Conservation (phyloP, 2,797 vertebrate genomes). For the Sebastes kiyomatsui region DNA sequence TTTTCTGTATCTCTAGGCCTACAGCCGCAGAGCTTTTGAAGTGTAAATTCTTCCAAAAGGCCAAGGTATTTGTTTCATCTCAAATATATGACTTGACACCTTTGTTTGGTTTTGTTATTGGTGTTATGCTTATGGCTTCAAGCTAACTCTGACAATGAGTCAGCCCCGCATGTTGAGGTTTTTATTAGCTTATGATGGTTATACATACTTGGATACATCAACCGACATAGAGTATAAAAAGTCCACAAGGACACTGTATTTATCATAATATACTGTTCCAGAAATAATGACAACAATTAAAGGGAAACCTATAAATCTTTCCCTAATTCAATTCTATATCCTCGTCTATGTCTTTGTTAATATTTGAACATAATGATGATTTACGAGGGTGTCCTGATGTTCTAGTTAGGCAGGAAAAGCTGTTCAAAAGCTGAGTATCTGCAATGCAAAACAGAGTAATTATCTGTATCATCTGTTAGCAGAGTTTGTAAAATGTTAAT, state of each 20-base stretch:
- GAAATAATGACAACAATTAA: not conserved
- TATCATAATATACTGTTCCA: not conserved
- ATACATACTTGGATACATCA: not conserved
- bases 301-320: not conserved
- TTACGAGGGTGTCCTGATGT: not conserved
- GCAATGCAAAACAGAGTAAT: not conserved
- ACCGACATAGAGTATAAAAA: not conserved
- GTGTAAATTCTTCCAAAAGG: conserved; percentile 99
- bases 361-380: not conserved
- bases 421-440: not conserved
- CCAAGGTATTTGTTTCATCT: conserved; percentile 90
- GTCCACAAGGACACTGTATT: not conserved
- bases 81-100: conserved; percentile 7
- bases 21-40: conserved; percentile 99
- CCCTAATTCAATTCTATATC: not conserved
- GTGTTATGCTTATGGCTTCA: not conserved
- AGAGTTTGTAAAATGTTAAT: not conserved
- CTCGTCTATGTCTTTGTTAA: not conserved
- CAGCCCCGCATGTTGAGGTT: not conserved
- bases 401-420: not conserved
- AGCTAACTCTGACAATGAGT: not conserved
- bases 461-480: not conserved
- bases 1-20: conserved; percentile 86
- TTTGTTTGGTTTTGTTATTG: conserved; percentile 22
- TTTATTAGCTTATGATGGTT: not conserved